Evolutionary conservation across 2,888 invertebrate genomes (phyloP), one percentile per base, ranked within the genome.

Genomic region (Panopea generosa): DNA sequence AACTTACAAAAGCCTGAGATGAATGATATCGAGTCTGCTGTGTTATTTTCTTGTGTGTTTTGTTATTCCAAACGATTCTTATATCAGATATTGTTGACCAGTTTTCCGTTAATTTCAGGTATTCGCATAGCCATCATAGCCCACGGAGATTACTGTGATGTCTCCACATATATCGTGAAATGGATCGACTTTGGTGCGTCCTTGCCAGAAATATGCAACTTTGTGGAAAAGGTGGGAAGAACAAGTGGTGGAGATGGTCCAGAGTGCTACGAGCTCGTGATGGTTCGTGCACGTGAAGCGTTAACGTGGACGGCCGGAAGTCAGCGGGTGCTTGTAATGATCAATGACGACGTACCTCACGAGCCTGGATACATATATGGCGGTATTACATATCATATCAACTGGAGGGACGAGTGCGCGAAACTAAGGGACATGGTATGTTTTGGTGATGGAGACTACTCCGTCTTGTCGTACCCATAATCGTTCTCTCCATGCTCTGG

Each of bases 141-240:
- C 16, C 90, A 90, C 57, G 90, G 90, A 11, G 90, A 90, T 72
- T 90, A 90, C 65, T 89, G 87, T 66, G 90, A 90, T 61, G 73
- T 62, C 18, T 67, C 66, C 40, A 77, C 74, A 29, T 90, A 90
- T 66, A 76, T 90, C 18, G 87, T 89, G 7, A 86, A 90, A 61
- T 84, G 82, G 77, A 76, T 88, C 2, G 89, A 90, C 61, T 87
- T 90, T 60, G 86, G 88, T 24, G 83, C 85, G 40, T 78, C 82
- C 40, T 67, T 86, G 6, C 76, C 72, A 4, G 83, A 86, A 57
- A 80, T 90, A 40, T 85, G 83, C 43, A 70, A 83, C 40, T 90
- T 90, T 62, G 88, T 88, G 20, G 77, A 73, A 27, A 80, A 77
- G n/a, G 86, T 87, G 6, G 74, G 73, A 29, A 69, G 80, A 3